A percentile compares a stretch with the other conserved stretches of the same genome.
phyloP scores from a whole-genome alignment of 2,888 invertebrate species.

The Rapana venosa region DNA sequence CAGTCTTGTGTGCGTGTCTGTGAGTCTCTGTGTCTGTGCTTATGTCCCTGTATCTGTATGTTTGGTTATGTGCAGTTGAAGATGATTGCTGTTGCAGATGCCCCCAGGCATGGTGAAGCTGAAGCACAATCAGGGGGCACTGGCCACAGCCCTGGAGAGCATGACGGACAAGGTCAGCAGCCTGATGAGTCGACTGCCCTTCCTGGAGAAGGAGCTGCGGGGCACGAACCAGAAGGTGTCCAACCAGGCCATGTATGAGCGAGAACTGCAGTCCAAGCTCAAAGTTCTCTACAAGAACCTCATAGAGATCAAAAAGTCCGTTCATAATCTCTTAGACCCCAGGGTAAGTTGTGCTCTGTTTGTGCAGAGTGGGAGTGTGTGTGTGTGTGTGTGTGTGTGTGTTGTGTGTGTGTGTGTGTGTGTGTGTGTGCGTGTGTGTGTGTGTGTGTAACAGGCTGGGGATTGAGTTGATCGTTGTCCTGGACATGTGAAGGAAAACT shows the following conservation, averaged over 20 bases:
- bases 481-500: not conserved
- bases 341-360: constrained; percentile 21
- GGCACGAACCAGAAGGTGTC: constrained; percentile 41
- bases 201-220: constrained; percentile 33
- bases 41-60: too few species aligned
- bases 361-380: constrained; percentile 1
- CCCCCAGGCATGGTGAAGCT: constrained; percentile 34
- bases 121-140: constrained; percentile 43
- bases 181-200: constrained; percentile 28
- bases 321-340: constrained; percentile 43
- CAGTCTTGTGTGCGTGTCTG: not conserved
- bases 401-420: constrained; percentile 11
- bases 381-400: constrained; percentile 20
- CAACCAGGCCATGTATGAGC: constrained; percentile 39
- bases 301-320: constrained; percentile 38
- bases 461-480: too few species aligned
- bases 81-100: constrained; percentile 23
- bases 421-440: not conserved
- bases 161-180: constrained; percentile 45
- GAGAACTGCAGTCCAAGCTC: constrained; percentile 37
- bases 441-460: not conserved
- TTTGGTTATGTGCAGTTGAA: too few species aligned
- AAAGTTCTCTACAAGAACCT: constrained; percentile 39
- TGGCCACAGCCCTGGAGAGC: constrained; percentile 44
- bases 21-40: not conserved